Base-by-base conservation (phyloP, 92 coral and sea anemone genomes). In the Palythoa grandis region DNA sequence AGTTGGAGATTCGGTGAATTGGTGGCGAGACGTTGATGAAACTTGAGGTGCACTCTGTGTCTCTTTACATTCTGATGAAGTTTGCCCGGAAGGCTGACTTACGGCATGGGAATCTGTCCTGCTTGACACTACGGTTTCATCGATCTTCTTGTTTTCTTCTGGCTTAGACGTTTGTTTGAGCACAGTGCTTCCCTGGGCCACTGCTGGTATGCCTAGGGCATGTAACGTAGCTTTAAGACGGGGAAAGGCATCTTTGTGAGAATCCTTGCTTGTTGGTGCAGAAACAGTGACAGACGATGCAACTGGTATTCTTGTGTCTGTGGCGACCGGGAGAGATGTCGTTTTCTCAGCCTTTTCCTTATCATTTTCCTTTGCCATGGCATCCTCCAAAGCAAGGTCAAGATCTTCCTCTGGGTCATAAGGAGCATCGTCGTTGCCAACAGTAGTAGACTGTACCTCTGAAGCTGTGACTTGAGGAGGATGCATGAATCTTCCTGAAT, bases 371-470 rank as follows among this genome's bases (percentile, higher is more conserved):
- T 29, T 80, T 20, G 75, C 25, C 85, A 47, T 65, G 1, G 85
- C 82, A 66, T 84, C 88, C 29, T 91, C 91, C 39, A 94, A 72
- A 52, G 93, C 93, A 25, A 96, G 87, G 88, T 91, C 95, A 52
- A 93, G 87, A 58, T 86, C 97, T 72, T 96, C 99, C 70, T 96
- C 99, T 52, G 99, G 99, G 52, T 96, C 99, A 84, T 96, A 96
- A 52, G 99, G 99, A 3, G 95, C 90, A 72, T 95, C 98, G 25
- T 90, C 93, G 29, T 88, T 94, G 22, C 43, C 67, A 5, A 67
- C 83, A 58, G 70, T 52, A 52, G 78, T 79, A n/a, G 77, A 74
- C 17, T 87, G 92, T 48, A 85, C 84, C 65, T 68, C 70, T 11
- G 73, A 47, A 20, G 77, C 84, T 12, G 43, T 29, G 73, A 38